phyloP scores from a whole-genome alignment of 2,113 vertebrate genomes.

The Acanthisitta chloris region DNA sequence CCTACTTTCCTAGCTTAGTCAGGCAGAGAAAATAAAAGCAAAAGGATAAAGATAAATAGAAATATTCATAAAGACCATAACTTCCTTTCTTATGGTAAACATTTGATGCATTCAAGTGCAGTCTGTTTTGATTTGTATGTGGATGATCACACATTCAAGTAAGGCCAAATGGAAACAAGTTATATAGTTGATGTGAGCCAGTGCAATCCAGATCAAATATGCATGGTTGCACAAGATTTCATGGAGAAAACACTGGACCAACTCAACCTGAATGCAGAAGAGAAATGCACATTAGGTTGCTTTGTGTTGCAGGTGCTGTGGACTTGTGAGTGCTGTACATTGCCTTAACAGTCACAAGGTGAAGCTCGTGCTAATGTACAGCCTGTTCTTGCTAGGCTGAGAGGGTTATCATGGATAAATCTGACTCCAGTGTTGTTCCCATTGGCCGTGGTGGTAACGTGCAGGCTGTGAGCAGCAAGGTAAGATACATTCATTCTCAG shows the following conservation, averaged over 20 bases:
- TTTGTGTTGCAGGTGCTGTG: background rate
- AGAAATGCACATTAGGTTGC: background rate
- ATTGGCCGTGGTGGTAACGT: too few relatives aligned
- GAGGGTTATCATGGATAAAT: background rate
- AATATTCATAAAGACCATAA: background rate
- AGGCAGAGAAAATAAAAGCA: background rate
- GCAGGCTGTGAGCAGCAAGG: background rate
- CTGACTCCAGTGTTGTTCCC: rapidly evolving
- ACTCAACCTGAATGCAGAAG: background rate
- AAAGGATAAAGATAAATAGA: background rate
- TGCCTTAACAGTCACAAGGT: background rate
- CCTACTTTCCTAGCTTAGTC: background rate
- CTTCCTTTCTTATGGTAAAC: background rate
- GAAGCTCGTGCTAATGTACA: background rate
- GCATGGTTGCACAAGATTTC: background rate
- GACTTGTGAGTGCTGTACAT: background rate
- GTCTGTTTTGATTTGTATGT: background rate
- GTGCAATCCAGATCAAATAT: background rate
- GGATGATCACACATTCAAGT: background rate
- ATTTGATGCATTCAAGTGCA: background rate
- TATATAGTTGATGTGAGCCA: background rate
- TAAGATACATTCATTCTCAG: background rate
- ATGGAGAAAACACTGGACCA: background rate
- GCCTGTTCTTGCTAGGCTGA: background rate
- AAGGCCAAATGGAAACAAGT: background rate